Percentiles rank a stretch among this genome's conserved stretches.
Conservation (phyloP, 2,113 vertebrate genomes). For the Heliornis fulica region DNA sequence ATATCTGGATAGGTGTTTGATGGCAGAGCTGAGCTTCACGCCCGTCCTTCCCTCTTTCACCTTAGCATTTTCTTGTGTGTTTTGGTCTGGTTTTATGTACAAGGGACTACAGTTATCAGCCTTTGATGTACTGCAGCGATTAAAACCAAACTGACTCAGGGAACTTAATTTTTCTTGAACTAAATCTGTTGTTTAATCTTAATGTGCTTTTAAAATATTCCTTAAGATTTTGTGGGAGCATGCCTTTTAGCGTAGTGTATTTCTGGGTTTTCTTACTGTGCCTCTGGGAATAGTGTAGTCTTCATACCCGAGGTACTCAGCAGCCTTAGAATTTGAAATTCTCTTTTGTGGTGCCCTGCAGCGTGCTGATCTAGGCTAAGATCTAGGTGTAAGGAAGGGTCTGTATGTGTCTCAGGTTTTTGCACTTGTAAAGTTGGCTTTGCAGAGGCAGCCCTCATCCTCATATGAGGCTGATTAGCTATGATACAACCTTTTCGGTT, state of each 20-base stretch:
- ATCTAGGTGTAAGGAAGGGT: background rate
- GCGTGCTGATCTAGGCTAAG: rapidly evolving
- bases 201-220: background rate
- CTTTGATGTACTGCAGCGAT: background rate
- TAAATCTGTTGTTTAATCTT: background rate
- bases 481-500: background rate
- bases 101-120: background rate
- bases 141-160: background rate
- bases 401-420: background rate
- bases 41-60: background rate
- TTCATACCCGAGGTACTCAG: background rate
- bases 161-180: background rate
- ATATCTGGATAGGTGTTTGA: background rate
- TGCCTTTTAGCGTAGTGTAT: background rate
- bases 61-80: background rate
- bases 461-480: too few species aligned
- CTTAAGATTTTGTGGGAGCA: background rate
- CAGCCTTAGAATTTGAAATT: background rate
- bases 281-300: background rate
- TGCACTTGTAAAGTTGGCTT: background rate
- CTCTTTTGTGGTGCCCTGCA: background rate
- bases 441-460: background rate
- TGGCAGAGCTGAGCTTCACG: background rate
- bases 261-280: background rate
- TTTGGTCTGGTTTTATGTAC: background rate